phyloP scores from a whole-genome alignment of 2,113 vertebrate genomes.

The Nothocercus nigrocapillus region DNA sequence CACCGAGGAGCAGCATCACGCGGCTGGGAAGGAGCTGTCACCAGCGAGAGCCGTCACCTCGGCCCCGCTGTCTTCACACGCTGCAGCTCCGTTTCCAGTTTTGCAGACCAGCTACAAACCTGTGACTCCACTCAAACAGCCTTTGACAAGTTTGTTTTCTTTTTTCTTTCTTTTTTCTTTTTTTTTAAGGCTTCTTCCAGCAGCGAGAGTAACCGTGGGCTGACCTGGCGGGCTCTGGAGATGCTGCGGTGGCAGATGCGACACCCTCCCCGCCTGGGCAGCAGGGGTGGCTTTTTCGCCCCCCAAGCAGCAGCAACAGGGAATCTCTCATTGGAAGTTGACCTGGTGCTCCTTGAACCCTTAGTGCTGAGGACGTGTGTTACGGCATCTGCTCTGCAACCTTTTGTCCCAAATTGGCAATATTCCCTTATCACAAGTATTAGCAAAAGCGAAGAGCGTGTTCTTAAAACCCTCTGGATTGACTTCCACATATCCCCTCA shows the following conservation, averaged over 20 bases:
- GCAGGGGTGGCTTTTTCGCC: neutral
- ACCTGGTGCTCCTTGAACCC: neutral
- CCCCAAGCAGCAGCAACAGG: neutral
- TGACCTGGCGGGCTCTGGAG: neutral
- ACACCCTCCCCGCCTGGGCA: neutral
- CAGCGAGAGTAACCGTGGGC: neutral
- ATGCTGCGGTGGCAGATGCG: neutral
- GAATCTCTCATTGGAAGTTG: neutral
- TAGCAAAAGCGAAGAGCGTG: neutral
- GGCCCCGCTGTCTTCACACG: neutral
- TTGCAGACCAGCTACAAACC: slow-evolving; percentile 37
- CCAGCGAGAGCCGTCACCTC: neutral
- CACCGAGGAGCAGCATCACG: neutral
- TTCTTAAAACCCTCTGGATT: neutral
- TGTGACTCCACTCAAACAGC: neutral
- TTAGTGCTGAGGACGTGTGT: neutral
- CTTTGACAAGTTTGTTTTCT: neutral
- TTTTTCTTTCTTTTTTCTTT: neutral
- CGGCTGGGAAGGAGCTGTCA: slow-evolving; percentile 6
- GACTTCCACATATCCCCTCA: neutral
- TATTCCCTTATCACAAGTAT: neutral
- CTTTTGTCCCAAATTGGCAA: neutral
- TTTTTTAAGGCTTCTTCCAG: slow-evolving; percentile 13
- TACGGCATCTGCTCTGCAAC: neutral
- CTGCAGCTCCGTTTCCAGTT: neutral